These are phyloP conservation scores for Caenorhabditis sinica DNA, from an alignment of 2,888 invertebrate species.

Conservation along the genomic window DNA sequence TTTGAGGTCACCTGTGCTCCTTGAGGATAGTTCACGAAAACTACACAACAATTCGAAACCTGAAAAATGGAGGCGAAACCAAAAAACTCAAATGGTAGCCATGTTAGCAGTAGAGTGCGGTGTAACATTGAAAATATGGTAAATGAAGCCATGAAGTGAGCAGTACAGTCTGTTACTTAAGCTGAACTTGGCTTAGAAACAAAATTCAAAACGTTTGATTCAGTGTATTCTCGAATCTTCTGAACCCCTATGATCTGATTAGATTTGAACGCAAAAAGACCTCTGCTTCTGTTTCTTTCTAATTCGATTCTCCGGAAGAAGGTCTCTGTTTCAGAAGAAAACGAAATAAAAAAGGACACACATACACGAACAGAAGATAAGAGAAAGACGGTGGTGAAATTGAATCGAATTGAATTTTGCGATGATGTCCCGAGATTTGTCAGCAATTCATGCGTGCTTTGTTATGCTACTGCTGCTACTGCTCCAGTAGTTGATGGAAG, in stretches of 20 bases:
- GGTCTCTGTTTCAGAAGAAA: slow-evolving; percentile 40
- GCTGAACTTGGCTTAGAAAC: too few species aligned
- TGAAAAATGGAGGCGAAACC: too few species aligned
- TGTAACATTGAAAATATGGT: too few species aligned
- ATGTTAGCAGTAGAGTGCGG: too few species aligned
- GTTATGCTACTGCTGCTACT: slow-evolving; percentile 40
- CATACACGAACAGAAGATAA: slow-evolving; percentile 43
- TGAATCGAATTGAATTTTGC: slow-evolving; percentile 46
- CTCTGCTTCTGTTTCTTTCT: slow-evolving; percentile 6
- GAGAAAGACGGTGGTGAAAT: slow-evolving; percentile 1
- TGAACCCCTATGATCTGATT: slow-evolving; percentile 4
- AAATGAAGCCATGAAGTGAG: too few species aligned
- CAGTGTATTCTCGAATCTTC: background rate
- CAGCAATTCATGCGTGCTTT: slow-evolving; percentile 58
- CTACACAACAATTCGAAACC: too few species aligned
- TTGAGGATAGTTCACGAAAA: too few species aligned
- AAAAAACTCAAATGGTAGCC: too few species aligned
- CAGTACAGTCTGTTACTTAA: too few species aligned
- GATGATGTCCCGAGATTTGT: slow-evolving; percentile 49
- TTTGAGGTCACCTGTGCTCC: too few species aligned
- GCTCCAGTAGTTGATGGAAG: slow-evolving; percentile 27
- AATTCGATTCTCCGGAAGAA: slow-evolving; percentile 27
- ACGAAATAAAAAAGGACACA: slow-evolving; percentile 42
- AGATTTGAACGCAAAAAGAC: slow-evolving; percentile 46
- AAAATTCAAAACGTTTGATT: too few species aligned